phyloP scores from a whole-genome alignment of 2,888 invertebrate species.

The Galeruca laticollis region DNA sequence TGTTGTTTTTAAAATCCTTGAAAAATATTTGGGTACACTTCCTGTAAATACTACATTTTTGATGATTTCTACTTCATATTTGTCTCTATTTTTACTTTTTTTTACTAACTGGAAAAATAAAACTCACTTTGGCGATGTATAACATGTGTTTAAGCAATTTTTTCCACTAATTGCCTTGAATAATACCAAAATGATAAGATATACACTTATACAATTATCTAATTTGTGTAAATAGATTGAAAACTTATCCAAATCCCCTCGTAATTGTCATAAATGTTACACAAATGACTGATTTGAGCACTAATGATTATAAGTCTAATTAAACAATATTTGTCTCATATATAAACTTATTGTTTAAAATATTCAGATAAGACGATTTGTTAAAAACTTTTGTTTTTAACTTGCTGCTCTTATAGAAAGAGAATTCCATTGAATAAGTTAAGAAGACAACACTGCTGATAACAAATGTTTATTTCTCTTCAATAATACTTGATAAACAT shows the following conservation, averaged over 20 bases:
- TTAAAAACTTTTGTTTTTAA: neutral
- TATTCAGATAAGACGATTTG: neutral
- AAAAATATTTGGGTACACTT: too few relatives aligned
- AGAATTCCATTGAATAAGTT: neutral
- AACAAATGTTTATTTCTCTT: slow-evolving; percentile 14
- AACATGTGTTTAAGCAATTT: too few relatives aligned
- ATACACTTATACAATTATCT: neutral
- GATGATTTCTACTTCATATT: too few relatives aligned
- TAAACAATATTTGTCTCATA: neutral
- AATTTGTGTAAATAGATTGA: neutral
- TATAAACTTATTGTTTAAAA: neutral
- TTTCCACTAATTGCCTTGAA: neutral
- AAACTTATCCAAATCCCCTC: neutral
- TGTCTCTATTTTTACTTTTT: too few relatives aligned
- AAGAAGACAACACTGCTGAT: slow-evolving; percentile 14
- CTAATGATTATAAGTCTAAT: neutral
- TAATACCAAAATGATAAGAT: neutral
- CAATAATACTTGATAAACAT: slow-evolving; percentile 15
- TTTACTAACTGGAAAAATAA: too few relatives aligned
- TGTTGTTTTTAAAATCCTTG: too few relatives aligned
- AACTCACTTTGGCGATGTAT: too few relatives aligned
- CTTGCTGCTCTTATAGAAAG: neutral
- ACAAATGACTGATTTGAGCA: neutral
- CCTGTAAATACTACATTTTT: too few relatives aligned
- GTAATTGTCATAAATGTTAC: neutral